These are phyloP conservation scores for Plebejus anna DNA, from an alignment of 2,888 invertebrate species.

Conservation along the genomic window DNA sequence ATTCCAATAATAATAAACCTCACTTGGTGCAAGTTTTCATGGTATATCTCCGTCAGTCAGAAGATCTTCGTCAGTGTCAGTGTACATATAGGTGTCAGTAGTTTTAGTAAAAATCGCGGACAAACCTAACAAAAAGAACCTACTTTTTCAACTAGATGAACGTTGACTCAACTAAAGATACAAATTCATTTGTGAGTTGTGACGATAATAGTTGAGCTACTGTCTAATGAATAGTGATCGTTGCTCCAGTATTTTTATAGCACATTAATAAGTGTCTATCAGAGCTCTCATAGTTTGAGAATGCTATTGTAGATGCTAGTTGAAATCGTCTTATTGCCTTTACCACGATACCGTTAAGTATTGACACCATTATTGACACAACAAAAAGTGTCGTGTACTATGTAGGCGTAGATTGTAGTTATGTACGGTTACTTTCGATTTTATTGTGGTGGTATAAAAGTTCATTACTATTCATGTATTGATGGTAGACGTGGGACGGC, in stretches of 20 bases:
- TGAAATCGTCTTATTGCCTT: neutral
- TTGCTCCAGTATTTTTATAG: conserved; percentile 15
- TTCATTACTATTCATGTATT: neutral
- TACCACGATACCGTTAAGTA: neutral
- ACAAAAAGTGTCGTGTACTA: neutral
- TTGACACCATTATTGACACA: conserved; percentile 9
- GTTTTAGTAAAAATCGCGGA: too few relatives aligned
- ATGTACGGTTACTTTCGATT: neutral
- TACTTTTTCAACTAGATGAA: neutral
- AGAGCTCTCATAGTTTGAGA: neutral
- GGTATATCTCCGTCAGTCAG: too few relatives aligned
- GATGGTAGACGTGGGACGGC: neutral
- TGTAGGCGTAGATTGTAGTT: neutral
- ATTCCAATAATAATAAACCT: too few relatives aligned
- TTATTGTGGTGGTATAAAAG: neutral
- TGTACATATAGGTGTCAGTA: too few relatives aligned
- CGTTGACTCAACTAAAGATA: neutral
- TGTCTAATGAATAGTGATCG: neutral
- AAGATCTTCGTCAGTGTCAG: too few relatives aligned
- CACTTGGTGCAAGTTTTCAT: too few relatives aligned
- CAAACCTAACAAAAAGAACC: too few relatives aligned
- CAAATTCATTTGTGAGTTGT: neutral
- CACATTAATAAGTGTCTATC: neutral
- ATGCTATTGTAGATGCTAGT: neutral
- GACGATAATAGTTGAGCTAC: neutral